These are phyloP conservation scores for Boulengerochromis microlepis DNA, from an alignment of 2,113 vertebrate genomes.

Conservation along the genomic window DNA sequence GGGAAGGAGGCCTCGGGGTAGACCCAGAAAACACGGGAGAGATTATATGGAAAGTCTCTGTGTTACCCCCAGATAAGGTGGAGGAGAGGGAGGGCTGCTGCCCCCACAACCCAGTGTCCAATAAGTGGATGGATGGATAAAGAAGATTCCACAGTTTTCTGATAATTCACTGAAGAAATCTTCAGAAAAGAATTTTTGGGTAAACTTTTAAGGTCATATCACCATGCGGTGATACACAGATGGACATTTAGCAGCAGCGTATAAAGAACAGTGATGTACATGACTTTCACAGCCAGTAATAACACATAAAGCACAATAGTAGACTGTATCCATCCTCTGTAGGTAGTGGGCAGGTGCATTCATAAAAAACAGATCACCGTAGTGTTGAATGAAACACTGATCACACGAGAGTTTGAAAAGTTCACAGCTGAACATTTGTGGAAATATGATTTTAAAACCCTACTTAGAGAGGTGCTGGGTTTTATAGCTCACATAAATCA, in stretches of 20 bases:
- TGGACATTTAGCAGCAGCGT: background rate
- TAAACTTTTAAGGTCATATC: background rate
- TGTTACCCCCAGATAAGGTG: too few relatives aligned
- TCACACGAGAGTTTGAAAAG: rapidly evolving
- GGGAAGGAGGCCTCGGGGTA: too few relatives aligned
- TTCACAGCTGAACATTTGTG: background rate
- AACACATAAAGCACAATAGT: background rate
- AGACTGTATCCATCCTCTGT: background rate
- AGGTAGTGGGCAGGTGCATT: background rate
- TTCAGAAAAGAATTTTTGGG: background rate
- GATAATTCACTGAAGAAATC: background rate
- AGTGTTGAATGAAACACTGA: background rate
- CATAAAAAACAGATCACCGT: background rate
- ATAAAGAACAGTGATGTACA: background rate
- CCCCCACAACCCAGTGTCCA: too few relatives aligned
- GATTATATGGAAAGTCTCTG: too few relatives aligned
- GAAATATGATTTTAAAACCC: background rate
- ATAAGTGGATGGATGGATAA: too few relatives aligned
- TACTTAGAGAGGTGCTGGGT: background rate
- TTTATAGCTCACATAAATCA: background rate
- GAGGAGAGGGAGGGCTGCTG: too few relatives aligned
- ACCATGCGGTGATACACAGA: background rate
- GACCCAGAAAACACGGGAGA: too few relatives aligned
- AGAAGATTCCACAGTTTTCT: background rate
- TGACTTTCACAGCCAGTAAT: background rate